Evolutionary conservation across 2,113 vertebrate species (phyloP), one percentile per base, ranked within the genome.

Genomic region (Geococcyx californianus): DNA sequence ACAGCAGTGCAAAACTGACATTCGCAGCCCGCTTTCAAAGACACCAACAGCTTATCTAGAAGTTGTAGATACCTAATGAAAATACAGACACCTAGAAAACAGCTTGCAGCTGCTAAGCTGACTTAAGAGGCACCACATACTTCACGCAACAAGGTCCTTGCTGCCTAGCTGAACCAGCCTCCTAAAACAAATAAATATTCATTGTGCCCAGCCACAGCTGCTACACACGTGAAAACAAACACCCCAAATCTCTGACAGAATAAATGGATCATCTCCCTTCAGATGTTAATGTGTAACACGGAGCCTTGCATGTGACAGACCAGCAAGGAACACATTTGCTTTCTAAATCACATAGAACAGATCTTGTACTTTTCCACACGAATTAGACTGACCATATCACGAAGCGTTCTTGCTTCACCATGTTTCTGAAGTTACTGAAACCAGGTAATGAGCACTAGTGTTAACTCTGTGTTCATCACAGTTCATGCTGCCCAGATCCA

Each of bases 41-140:
- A 86, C 90, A 96, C 14, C 63, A 72, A 31, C 60, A 90, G 68
- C 64, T 96, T 92, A 90, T 64, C 87, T 84, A 81, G 67, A 88
- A 86, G 34, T 63, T 83, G 38, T 42, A 67, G 59, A 70, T 16
- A 49, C 33, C 51, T 15, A 86, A 67, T 7, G 16, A 92, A 90
- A 89, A 83, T 8, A 70, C 34, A 94, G 36, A 73, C 80, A 93
- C 34, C 90, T 92, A 40, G 45, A 83, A 94, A 85, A 74, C 40
- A 88, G 52, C 34, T 75, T 70, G 55, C 31, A 63, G 68, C 79
- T 87, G 59, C 77, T 76, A 49, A 49, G 47, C 21, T 47, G 75
- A 64, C 51, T 91, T 80, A 51, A 86, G 72, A 89, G 33, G 24
- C 42, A 83, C 11, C 63, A 38, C 66, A 84, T 14, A 83, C 59